Evolutionary conservation across 1,140 invertebrate genomes (phyloP).

Genomic region (Brachionus rubens): DNA sequence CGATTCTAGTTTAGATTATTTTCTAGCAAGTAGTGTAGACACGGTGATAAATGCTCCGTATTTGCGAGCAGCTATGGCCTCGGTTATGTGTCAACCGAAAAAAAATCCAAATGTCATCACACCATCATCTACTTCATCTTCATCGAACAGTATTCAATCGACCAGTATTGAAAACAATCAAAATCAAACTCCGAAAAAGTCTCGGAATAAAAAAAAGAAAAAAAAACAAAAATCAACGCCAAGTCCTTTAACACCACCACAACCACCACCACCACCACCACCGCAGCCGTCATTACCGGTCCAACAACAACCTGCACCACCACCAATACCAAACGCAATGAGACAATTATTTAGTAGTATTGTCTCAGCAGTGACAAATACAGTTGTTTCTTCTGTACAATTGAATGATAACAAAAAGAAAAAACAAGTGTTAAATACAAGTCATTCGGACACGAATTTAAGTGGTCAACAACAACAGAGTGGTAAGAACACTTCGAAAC

Average conservation of each 20-base stretch:
- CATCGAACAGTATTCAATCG: slow-evolving; percentile 18
- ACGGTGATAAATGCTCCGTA: slow-evolving; percentile 39
- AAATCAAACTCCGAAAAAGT: slow-evolving; percentile 6
- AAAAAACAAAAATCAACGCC: neutral
- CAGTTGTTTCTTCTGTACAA: slow-evolving; percentile 8
- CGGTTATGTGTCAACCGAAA: neutral
- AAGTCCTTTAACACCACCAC: neutral
- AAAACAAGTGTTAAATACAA: neutral
- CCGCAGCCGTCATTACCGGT: neutral
- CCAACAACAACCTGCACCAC: neutral
- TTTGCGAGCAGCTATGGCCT: neutral
- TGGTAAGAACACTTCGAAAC: no score
- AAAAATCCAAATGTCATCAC: neutral
- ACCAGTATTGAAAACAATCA: slow-evolving; percentile 15
- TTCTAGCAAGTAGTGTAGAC: slow-evolving; percentile 46
- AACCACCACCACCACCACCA: neutral
- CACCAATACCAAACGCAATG: neutral
- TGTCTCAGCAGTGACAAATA: slow-evolving; percentile 24
- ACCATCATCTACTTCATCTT: slow-evolving; percentile 15
- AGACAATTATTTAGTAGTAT: slow-evolving; percentile 27
- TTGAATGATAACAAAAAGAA: neutral
- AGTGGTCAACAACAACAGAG: neutral
- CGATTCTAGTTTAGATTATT: slow-evolving; percentile 40
- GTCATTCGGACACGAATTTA: neutral
- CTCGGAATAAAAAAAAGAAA: slow-evolving; percentile 5